Evolutionary conservation across 2,113 vertebrate genomes (phyloP).

Genomic region (Rhinolophus ferrumequinum): DNA sequence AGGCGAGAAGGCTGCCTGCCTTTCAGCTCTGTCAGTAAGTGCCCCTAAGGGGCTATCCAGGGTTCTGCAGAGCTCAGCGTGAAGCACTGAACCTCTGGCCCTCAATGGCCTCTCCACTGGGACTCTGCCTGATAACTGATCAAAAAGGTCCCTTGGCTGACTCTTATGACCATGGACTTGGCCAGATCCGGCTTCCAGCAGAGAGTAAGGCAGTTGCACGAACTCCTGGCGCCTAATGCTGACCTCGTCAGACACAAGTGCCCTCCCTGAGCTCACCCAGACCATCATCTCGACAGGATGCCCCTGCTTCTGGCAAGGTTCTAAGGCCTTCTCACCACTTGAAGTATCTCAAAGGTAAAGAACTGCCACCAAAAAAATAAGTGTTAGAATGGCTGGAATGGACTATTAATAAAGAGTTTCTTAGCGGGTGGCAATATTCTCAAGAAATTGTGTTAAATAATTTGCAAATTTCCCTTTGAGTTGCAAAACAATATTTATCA

Average conservation of each 20-base stretch:
- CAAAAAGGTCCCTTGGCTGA: background rate
- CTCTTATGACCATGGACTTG: background rate
- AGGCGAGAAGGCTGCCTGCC: background rate
- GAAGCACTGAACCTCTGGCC: background rate
- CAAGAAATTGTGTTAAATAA: background rate
- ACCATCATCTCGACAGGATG: background rate
- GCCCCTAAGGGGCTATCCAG: background rate
- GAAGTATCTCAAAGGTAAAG: background rate
- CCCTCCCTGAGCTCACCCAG: background rate
- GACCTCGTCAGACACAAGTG: background rate
- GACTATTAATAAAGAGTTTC: background rate
- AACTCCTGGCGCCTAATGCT: background rate
- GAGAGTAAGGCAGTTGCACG: background rate
- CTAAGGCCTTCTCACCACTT: background rate
- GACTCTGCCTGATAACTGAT: background rate
- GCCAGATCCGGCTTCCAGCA: background rate
- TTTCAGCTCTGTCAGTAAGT: background rate
- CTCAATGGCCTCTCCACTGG: background rate
- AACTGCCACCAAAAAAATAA: background rate
- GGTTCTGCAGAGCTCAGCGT: background rate
- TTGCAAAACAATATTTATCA: constrained; percentile 27
- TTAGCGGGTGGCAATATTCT: background rate
- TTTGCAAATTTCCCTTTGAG: background rate
- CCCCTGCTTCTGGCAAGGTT: background rate
- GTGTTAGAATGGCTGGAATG: background rate